These are phyloP conservation scores for Coregonus suidteri DNA, from an alignment of 2,797 vertebrate genomes.

Conservation along the genomic window DNA sequence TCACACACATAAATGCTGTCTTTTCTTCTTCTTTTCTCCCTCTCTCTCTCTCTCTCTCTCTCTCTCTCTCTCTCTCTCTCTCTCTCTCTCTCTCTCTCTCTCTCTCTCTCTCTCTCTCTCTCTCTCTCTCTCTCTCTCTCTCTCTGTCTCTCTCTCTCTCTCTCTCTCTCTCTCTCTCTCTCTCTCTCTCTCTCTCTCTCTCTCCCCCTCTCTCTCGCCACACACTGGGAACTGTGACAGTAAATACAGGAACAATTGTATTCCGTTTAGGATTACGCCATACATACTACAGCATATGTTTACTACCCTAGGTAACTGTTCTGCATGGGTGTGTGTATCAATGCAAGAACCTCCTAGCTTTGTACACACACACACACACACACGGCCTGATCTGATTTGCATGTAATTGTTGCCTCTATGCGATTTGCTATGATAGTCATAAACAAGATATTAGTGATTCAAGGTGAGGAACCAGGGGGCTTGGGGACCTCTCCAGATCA, in stretches of 20 bases:
- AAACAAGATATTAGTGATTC: conserved; percentile 76
- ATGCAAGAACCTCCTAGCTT: neutral
- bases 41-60: neutral
- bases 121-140: neutral
- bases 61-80: neutral
- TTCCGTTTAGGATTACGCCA: neutral
- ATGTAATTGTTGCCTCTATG: conserved; percentile 59
- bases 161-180: neutral
- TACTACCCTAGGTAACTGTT: neutral
- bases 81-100: neutral
- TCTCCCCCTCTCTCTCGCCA: neutral
- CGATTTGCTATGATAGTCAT: conserved; percentile 65
- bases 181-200: neutral
- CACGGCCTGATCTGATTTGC: conserved; percentile 54
- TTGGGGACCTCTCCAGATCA: conserved; percentile 53
- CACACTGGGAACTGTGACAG: neutral
- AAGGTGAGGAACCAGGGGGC: conserved; percentile 69
- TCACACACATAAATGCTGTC: neutral
- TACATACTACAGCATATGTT: neutral
- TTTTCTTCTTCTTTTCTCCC: neutral
- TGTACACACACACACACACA: conserved; percentile 8
- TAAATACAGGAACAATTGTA: neutral
- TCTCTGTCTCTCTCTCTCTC: neutral
- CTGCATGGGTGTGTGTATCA: neutral
- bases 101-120: neutral